A percentile compares a stretch with the other conserved stretches of the same genome.
phyloP scores from a whole-genome alignment of 2,888 invertebrate species.

The Leucania comma region DNA sequence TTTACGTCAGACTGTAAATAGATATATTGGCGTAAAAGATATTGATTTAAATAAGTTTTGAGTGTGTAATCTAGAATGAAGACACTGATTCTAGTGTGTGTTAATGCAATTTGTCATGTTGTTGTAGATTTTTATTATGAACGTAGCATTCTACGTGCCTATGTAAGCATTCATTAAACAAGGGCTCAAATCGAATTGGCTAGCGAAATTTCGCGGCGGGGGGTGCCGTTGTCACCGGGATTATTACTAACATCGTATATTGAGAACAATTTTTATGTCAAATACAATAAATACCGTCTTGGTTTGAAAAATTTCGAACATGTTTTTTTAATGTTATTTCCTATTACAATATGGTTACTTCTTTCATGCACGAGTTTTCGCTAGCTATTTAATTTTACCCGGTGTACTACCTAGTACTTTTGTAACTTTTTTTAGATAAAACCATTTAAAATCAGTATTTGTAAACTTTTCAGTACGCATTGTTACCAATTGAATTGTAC shows the following conservation, averaged over 20 bases:
- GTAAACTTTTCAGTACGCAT: not conserved
- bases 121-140: constrained; percentile 14
- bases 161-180: not conserved
- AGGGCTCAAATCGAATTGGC: not conserved
- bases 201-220: not conserved
- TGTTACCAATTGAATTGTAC: not conserved
- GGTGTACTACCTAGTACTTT: not conserved
- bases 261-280: too few relatives aligned
- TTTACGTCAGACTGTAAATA: constrained; percentile 28
- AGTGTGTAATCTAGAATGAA: not conserved
- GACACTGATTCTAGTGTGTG: not conserved
- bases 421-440: not conserved
- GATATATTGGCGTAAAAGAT: constrained; percentile 6
- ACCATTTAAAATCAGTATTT: not conserved
- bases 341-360: too few relatives aligned
- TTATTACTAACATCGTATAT: not conserved
- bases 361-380: not conserved
- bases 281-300: too few relatives aligned
- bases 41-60: not conserved
- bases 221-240: too few relatives aligned
- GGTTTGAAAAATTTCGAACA: too few relatives aligned
- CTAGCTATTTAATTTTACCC: not conserved
- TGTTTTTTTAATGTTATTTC: too few relatives aligned
- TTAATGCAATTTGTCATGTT: constrained; percentile 4
- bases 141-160: constrained; percentile 8